These are phyloP conservation scores for Notarius quadriscutis DNA, from an alignment of 2,113 vertebrate genomes.

Conservation along the genomic window DNA sequence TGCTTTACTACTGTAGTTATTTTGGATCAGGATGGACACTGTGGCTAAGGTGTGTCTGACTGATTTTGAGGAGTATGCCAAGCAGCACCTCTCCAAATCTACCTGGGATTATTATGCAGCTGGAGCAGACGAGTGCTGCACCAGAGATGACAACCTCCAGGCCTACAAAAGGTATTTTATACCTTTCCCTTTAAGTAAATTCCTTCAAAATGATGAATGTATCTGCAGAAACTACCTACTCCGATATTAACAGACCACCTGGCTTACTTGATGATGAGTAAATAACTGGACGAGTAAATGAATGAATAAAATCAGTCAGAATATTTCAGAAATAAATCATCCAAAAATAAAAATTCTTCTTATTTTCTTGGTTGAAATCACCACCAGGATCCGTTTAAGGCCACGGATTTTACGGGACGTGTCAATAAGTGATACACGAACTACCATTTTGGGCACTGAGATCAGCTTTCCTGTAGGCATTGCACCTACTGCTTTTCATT, in stretches of 20 bases:
- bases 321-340: not conserved
- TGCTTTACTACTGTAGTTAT: not conserved
- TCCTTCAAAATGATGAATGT: not conserved
- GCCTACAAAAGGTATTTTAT: conserved; percentile 83
- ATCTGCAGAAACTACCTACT: not conserved
- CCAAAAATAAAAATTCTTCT: not conserved
- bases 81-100: conserved; percentile 81
- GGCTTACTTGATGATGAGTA: not conserved
- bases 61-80: conserved; percentile 89
- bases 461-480: conserved; percentile 91
- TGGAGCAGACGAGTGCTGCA: conserved; percentile 85
- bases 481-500: conserved; percentile 86
- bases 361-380: not conserved
- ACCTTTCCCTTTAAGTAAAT: not conserved
- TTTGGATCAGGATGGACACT: not conserved
- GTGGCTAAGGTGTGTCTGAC: conserved; percentile 87
- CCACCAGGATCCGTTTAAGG: conserved; percentile 81
- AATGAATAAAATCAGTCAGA: not conserved
- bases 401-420: conserved; percentile 84
- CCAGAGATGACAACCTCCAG: conserved; percentile 83
- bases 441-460: conserved; percentile 80
- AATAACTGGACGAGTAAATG: not conserved
- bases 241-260: not conserved
- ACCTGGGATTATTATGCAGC: conserved; percentile 90
- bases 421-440: conserved; percentile 79